Evolutionary conservation across 2,113 vertebrate genomes (phyloP).

Genomic region (Caranx ignobilis): DNA sequence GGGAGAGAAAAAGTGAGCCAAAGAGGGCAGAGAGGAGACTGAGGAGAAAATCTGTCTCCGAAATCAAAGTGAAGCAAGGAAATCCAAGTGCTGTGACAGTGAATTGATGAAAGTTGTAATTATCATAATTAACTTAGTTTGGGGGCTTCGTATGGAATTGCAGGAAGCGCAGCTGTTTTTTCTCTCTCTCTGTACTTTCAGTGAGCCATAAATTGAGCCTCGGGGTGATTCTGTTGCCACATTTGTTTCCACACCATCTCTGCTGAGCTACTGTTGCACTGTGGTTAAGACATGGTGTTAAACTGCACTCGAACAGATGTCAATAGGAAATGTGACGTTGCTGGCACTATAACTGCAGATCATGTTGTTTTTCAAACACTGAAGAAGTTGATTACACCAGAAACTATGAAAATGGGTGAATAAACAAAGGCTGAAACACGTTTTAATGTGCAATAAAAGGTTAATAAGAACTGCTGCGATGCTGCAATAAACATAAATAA

Average conservation of each 20-base stretch:
- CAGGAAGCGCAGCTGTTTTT: conserved; percentile 54
- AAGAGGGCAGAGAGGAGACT: not conserved
- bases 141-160: conserved; percentile 40
- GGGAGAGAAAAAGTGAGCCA: not conserved
- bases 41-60: conserved; percentile 40
- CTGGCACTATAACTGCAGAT: not conserved
- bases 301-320: conserved; percentile 20
- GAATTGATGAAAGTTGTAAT: conserved; percentile 68
- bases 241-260: conserved; percentile 52
- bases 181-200: conserved; percentile 25
- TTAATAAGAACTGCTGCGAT: not conserved
- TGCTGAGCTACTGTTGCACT: conserved; percentile 49
- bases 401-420: not conserved
- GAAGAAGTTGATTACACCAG: not conserved
- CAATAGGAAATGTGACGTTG: conserved; percentile 9
- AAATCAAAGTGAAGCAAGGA: conserved; percentile 31
- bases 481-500: not conserved
- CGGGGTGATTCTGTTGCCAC: conserved; percentile 43
- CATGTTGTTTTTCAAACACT: not conserved
- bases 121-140: conserved; percentile 61
- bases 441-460: not conserved
- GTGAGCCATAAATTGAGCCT: conserved; percentile 47
- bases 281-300: conserved; percentile 25
- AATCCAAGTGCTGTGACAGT: conserved; percentile 47
- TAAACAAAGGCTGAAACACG: not conserved